A percentile compares a stretch with the other conserved stretches of the same genome.
Conservation (phyloP, 2,888 invertebrate genomes). For the Dolichopus griseipennis region DNA sequence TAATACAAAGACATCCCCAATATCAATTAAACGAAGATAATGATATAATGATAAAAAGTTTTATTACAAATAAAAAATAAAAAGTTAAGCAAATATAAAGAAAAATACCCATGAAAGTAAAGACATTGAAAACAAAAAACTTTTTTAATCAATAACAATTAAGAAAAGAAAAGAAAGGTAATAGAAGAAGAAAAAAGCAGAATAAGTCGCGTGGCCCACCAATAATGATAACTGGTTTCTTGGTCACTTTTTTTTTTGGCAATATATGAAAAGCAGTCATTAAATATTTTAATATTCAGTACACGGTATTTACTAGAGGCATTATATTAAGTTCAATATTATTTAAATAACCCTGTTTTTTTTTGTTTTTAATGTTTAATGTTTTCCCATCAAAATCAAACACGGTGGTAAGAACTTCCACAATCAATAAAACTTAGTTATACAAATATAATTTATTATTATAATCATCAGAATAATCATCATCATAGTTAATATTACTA, state of each 20-base stretch:
- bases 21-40: too few species aligned
- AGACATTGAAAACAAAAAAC: background rate
- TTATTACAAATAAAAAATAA: too few species aligned
- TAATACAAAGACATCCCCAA: too few species aligned
- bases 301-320: background rate
- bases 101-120: background rate
- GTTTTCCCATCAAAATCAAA: background rate
- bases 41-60: too few species aligned
- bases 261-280: background rate
- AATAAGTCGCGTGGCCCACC: conserved; percentile 1
- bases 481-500: background rate
- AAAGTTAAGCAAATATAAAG: background rate
- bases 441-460: background rate
- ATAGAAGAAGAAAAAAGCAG: background rate
- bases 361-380: background rate
- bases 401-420: background rate
- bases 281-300: background rate
- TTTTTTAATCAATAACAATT: background rate
- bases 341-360: background rate
- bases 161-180: background rate
- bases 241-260: background rate
- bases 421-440: background rate
- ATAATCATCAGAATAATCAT: background rate
- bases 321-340: background rate
- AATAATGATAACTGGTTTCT: background rate